These are phyloP conservation scores for Planococcus citri DNA, from an alignment of 1,140 invertebrate species.

Conservation along the genomic window DNA sequence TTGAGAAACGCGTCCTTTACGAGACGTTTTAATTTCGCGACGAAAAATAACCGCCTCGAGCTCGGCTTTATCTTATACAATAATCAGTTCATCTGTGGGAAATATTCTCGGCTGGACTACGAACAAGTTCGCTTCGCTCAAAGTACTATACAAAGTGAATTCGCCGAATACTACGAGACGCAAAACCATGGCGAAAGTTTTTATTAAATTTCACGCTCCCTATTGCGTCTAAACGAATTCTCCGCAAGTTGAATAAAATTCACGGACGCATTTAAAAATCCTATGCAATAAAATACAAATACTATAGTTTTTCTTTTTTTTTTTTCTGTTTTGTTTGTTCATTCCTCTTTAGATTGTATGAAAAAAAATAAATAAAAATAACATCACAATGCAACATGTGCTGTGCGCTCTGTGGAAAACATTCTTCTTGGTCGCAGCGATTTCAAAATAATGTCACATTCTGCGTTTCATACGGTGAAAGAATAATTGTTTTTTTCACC, in stretches of 20 bases:
- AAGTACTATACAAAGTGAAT: not conserved
- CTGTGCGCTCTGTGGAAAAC: not conserved
- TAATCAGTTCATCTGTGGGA: not conserved
- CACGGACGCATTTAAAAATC: not conserved
- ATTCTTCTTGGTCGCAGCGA: not conserved
- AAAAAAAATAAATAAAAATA: not conserved
- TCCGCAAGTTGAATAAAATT: not conserved
- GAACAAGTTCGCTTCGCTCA: not conserved
- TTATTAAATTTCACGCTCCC: conserved; percentile 2
- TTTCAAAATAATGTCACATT: not conserved
- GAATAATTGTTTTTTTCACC: conserved; percentile 2
- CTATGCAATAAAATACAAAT: not conserved
- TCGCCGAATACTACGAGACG: not conserved
- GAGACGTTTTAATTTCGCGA: conserved; percentile 7
- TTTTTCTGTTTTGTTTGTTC: too few relatives aligned
- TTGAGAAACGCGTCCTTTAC: not conserved
- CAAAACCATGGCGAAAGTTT: not conserved
- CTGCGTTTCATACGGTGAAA: not conserved
- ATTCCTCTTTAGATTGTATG: too few relatives aligned
- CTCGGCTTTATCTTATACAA: not conserved
- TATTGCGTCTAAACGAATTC: not conserved
- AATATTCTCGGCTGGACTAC: not conserved
- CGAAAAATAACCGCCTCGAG: not conserved
- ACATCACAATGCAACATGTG: not conserved
- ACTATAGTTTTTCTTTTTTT: too few relatives aligned